A percentile compares a stretch with the other conserved stretches of the same genome.
These are phyloP conservation scores for Crotalus viridis DNA, from an alignment of 2,113 vertebrate species.

Conservation along the genomic window DNA sequence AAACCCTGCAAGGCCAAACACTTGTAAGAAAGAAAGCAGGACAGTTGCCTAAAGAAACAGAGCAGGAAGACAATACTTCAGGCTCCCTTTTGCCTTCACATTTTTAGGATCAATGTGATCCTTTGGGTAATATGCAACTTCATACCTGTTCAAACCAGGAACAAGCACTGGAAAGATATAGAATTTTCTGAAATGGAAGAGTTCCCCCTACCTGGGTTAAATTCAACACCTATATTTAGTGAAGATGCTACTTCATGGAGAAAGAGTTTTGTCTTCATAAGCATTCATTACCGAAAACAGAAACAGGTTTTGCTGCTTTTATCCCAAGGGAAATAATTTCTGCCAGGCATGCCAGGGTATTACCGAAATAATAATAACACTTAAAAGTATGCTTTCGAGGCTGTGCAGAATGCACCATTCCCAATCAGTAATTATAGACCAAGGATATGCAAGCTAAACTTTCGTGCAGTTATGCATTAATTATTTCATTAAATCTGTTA, in stretches of 20 bases:
- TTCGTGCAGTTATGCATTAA: neutral
- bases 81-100: neutral
- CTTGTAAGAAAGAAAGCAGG: neutral
- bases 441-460: neutral
- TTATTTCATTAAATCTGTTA: neutral
- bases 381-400: neutral
- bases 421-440: neutral
- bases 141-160: neutral
- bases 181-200: conserved; percentile 11
- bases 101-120: rapidly evolving
- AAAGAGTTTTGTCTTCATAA: neutral
- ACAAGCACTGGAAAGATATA: neutral
- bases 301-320: neutral
- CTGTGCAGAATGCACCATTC: neutral
- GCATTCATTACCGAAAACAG: neutral
- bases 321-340: too few relatives aligned
- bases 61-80: neutral
- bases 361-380: neutral
- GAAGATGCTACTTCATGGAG: neutral
- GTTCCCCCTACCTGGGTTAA: neutral
- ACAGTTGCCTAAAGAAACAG: neutral
- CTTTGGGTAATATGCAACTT: neutral
- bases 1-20: neutral
- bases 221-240: conserved; percentile 16
- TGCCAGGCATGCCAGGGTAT: neutral